Conservation (phyloP, 2,797 vertebrate genomes). For the Coreius guichenoti region DNA sequence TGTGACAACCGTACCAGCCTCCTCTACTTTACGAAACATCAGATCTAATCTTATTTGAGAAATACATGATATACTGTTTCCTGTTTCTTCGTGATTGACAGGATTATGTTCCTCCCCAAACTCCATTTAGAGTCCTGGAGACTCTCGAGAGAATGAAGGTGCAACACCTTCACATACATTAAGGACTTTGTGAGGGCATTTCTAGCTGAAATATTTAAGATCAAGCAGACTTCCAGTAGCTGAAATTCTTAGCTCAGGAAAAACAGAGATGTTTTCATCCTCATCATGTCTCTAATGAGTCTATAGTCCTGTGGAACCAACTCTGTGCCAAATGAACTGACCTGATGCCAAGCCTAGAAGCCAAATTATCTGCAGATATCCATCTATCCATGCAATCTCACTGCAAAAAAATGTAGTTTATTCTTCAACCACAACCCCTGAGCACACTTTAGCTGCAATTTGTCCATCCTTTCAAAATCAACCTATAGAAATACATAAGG, state of each 20-base stretch:
- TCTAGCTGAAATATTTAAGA: background rate
- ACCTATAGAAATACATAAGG: background rate
- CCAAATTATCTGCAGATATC: slow-evolving; percentile 7
- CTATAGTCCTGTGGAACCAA: background rate
- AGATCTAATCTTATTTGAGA: background rate
- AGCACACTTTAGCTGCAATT: background rate
- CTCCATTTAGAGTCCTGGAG: background rate
- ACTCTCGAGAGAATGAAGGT: background rate
- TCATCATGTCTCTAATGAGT: slow-evolving; percentile 11
- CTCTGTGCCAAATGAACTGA: background rate
- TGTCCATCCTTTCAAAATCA: background rate
- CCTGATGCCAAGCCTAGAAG: slow-evolving; percentile 2
- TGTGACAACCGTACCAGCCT: no score
- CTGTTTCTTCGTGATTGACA: background rate
- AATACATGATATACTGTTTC: background rate
- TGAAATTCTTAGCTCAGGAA: slow-evolving; percentile 7
- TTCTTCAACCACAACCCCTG: background rate
- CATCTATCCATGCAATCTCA: background rate
- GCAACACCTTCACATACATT: background rate
- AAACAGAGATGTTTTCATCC: background rate
- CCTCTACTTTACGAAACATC: background rate
- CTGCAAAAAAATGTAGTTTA: background rate
- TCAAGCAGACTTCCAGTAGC: background rate
- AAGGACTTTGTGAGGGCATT: background rate
- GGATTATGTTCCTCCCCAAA: background rate